These are phyloP conservation scores for Clamator glandarius DNA, from an alignment of 2,797 vertebrate species.

Conservation along the genomic window DNA sequence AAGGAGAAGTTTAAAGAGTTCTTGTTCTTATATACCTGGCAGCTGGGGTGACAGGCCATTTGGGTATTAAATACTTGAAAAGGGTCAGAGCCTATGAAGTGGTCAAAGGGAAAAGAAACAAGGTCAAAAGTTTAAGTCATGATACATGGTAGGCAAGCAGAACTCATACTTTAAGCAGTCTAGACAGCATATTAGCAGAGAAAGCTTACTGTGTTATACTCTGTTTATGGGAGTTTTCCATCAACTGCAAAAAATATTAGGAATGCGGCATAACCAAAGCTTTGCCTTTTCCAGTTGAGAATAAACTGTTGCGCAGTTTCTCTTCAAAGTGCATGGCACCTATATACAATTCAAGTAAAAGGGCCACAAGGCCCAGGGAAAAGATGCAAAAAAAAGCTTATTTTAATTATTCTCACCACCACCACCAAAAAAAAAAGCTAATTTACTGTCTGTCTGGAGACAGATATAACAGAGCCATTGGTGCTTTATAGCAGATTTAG, in stretches of 20 bases:
- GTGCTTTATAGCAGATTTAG: conserved; percentile 22
- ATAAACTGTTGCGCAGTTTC: conserved; percentile 48
- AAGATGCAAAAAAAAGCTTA: not conserved
- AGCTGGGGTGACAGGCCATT: conserved; percentile 29
- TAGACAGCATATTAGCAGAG: conserved; percentile 77
- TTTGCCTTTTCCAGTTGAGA: conserved; percentile 57
- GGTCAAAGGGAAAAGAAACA: conserved; percentile 58
- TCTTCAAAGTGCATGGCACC: conserved; percentile 19
- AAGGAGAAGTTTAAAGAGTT: not conserved
- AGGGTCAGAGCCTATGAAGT: conserved; percentile 45
- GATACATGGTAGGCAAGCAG: conserved; percentile 38
- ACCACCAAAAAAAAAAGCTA: not conserved
- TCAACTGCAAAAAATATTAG: conserved; percentile 69
- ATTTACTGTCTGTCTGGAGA: not conserved
- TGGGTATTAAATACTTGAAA: conserved; percentile 17
- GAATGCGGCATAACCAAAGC: conserved; percentile 63
- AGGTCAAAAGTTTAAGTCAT: conserved; percentile 73
- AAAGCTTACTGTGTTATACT: conserved; percentile 61
- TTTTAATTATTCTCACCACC: not conserved
- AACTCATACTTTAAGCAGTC: conserved; percentile 71
- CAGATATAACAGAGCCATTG: not conserved
- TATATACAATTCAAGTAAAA: not conserved
- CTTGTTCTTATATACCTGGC: not conserved
- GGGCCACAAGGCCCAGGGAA: not conserved
- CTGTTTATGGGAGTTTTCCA: conserved; percentile 64